These are phyloP conservation scores for Bettongia penicillata DNA, from an alignment of 2,113 vertebrate genomes.

Conservation along the genomic window DNA sequence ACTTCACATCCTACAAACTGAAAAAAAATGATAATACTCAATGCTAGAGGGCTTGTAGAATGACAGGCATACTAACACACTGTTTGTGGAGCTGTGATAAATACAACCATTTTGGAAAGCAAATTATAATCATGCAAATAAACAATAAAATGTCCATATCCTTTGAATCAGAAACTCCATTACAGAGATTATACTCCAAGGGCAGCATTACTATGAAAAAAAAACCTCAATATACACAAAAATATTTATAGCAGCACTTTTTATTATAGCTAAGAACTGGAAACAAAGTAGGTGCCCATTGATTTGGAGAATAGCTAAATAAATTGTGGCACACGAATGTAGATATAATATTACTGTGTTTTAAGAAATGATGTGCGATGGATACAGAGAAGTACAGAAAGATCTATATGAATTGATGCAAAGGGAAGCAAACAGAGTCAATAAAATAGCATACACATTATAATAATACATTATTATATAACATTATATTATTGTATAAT, in stretches of 20 bases:
- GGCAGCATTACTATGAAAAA: too few relatives aligned
- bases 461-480: too few relatives aligned
- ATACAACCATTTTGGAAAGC: background rate
- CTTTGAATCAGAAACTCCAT: background rate
- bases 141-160: background rate
- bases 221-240: background rate
- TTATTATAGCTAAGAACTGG: background rate
- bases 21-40: background rate
- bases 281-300: background rate
- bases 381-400: background rate
- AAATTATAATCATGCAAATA: background rate
- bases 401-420: background rate
- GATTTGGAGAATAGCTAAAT: background rate
- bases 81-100: background rate
- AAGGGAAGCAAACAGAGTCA: background rate
- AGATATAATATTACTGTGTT: background rate
- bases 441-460: background rate
- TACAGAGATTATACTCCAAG: background rate
- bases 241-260: background rate
- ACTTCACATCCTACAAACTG: background rate
- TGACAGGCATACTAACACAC: background rate
- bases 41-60: background rate
- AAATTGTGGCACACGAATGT: background rate
- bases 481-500: too few relatives aligned
- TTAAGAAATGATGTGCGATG: background rate